A percentile compares a stretch with the other conserved stretches of the same genome.
These are phyloP conservation scores for Goniozus legneri DNA, from an alignment of 1,140 invertebrate genomes.

Conservation along the genomic window DNA sequence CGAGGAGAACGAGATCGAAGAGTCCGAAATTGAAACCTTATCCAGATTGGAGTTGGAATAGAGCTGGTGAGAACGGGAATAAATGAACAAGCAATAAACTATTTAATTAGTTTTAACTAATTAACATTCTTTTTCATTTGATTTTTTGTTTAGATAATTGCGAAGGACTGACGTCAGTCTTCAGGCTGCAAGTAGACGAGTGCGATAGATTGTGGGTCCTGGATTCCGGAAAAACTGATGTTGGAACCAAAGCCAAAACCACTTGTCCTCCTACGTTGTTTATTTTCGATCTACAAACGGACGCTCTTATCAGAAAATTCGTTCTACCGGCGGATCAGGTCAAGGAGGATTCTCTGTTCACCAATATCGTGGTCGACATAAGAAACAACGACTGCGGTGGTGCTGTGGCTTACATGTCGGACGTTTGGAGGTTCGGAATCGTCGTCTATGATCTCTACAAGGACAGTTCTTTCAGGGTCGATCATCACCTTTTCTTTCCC, in stretches of 20 bases:
- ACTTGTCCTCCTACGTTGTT: constrained; percentile 72
- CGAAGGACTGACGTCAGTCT: constrained; percentile 70
- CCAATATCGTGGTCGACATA: constrained; percentile 71
- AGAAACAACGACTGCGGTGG: constrained; percentile 61
- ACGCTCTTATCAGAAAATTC: constrained; percentile 62
- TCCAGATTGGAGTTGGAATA: constrained; percentile 71
- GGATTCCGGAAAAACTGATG: constrained; percentile 72
- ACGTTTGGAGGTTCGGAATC: constrained; percentile 74
- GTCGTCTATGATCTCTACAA: constrained; percentile 67
- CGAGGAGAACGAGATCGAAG: constrained; percentile 52
- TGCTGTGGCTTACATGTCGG: constrained; percentile 67
- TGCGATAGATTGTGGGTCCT: constrained; percentile 73
- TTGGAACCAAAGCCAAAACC: constrained; percentile 64
- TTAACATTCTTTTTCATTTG: too few species aligned
- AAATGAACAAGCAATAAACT: too few species aligned
- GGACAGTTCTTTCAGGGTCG: constrained; percentile 67
- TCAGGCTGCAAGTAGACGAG: constrained; percentile 67
- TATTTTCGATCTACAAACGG: constrained; percentile 67
- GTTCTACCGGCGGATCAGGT: constrained; percentile 63
- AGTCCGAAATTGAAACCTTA: constrained; percentile 69
- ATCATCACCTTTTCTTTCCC: constrained; percentile 72
- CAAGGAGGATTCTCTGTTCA: constrained; percentile 68
- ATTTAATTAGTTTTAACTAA: too few species aligned
- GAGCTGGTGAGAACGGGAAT: constrained; percentile 57
- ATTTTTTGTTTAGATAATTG: constrained; percentile 50